Evolutionary conservation across 2,113 vertebrate species (phyloP).

Genomic region (Erpornis zantholeuca): DNA sequence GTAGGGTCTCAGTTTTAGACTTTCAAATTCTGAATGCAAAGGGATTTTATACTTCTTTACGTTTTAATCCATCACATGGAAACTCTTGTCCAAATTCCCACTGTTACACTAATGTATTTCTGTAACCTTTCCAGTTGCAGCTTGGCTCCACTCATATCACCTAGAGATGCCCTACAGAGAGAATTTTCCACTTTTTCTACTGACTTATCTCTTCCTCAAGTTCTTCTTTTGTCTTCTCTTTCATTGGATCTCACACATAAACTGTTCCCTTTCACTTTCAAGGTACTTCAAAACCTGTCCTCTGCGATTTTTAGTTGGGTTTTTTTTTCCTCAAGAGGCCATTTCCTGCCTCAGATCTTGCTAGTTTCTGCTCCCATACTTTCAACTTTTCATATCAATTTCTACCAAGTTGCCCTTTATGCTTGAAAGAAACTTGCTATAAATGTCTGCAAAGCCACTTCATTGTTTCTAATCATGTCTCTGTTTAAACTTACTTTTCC

Average conservation of each 20-base stretch:
- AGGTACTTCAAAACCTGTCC: not conserved
- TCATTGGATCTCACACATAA: not conserved
- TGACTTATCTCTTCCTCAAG: not conserved
- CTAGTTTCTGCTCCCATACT: not conserved
- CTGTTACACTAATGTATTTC: rapidly evolving
- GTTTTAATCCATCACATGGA: not conserved
- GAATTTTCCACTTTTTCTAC: not conserved
- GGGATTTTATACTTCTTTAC: not conserved
- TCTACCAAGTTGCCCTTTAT: not conserved
- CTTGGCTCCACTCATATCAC: not conserved
- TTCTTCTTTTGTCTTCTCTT: not conserved
- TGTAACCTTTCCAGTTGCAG: not conserved
- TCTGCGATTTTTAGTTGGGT: not conserved
- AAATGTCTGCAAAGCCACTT: not conserved
- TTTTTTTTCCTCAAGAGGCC: not conserved
- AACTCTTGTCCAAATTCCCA: not conserved
- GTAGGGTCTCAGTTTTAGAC: not conserved
- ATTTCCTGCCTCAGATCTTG: not conserved
- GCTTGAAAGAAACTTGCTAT: not conserved
- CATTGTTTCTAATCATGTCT: not conserved
- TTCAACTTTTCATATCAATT: not conserved
- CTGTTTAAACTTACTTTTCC: not conserved
- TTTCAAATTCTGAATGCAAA: not conserved
- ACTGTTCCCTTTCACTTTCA: not conserved
- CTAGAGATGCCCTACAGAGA: not conserved